phyloP scores from a whole-genome alignment of 2,113 vertebrate genomes.

The Phaetusa simplex region DNA sequence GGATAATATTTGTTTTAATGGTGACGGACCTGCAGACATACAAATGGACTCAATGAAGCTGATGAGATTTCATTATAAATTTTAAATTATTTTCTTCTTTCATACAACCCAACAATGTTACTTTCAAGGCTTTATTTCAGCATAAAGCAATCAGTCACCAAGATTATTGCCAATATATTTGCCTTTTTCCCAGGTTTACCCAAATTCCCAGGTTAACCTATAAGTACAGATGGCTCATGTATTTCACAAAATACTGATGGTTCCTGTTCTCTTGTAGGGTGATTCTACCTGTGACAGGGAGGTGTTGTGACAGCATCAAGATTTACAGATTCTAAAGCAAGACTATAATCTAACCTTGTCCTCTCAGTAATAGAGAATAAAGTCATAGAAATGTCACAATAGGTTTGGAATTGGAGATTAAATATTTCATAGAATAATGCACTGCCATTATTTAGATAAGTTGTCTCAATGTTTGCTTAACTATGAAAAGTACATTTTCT shows the following conservation, averaged over 20 bases:
- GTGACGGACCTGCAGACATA: not conserved
- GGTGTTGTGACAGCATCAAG: not conserved
- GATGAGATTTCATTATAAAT: not conserved
- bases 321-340: not conserved
- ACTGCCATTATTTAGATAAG: not conserved
- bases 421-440: not conserved
- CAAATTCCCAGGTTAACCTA: not conserved
- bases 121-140: not conserved
- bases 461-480: not conserved
- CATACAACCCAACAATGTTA: not conserved
- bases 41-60: not conserved
- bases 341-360: not conserved
- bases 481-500: not conserved
- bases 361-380: not conserved
- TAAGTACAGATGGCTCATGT: rapidly evolving
- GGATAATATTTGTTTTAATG: not conserved
- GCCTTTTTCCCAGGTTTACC: not conserved
- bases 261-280: not conserved
- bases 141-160: not conserved
- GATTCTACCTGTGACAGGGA: not conserved
- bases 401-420: not conserved
- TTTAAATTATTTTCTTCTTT: not conserved
- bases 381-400: not conserved
- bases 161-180: not conserved
- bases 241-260: not conserved